phyloP scores from a whole-genome alignment of 2,113 vertebrate species.

The Larimichthys polyactis region DNA sequence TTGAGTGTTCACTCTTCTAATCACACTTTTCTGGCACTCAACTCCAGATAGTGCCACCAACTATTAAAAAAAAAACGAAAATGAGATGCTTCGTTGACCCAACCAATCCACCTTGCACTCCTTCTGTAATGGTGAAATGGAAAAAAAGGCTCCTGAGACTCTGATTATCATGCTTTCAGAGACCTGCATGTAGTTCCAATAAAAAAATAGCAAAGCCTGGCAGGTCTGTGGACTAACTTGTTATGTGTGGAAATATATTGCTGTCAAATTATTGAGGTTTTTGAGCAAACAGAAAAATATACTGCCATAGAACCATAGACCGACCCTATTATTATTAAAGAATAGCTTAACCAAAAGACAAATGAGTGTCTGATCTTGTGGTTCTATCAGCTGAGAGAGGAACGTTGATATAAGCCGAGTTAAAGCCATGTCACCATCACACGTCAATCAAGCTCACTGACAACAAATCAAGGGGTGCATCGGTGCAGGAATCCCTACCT shows the following conservation, averaged over 20 bases:
- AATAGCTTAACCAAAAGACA: neutral
- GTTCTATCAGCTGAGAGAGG: neutral
- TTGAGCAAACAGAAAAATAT: neutral
- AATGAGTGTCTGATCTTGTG: neutral
- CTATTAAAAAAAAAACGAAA: no score
- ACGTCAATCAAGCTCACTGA: slow-evolving; percentile 44
- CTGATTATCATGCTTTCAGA: neutral
- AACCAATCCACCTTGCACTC: no score
- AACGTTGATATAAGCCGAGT: slow-evolving; percentile 5
- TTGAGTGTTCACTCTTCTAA: no score
- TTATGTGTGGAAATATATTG: neutral
- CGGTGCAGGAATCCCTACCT: slow-evolving; percentile 31
- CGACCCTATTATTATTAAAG: neutral
- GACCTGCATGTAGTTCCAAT: neutral
- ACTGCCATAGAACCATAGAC: neutral
- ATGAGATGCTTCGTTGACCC: no score
- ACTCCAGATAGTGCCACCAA: no score
- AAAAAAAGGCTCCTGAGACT: neutral
- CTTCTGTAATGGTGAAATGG: no score
- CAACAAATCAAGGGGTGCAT: slow-evolving; percentile 31
- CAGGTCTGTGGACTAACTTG: neutral
- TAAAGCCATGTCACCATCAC: slow-evolving; percentile 14
- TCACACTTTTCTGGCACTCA: no score
- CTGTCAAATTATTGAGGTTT: no score
- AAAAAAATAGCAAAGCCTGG: neutral